Conservation (phyloP, 92 coral and sea anemone genomes). For the Zoanthus solanderi region DNA sequence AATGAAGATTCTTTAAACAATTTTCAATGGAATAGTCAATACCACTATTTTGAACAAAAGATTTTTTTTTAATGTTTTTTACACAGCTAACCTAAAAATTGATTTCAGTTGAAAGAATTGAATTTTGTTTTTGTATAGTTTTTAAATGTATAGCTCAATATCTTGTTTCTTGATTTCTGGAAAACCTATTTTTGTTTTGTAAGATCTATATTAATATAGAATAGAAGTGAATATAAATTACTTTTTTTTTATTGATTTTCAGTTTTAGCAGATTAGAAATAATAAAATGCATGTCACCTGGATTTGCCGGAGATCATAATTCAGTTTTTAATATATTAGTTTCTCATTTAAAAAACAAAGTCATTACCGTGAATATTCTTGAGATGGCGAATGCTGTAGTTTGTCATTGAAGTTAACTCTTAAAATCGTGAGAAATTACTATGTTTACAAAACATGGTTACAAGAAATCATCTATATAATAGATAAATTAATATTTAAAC, state of each 20-base stretch:
- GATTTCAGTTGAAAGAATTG: too few relatives aligned
- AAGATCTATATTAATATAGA: neutral
- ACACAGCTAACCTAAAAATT: too few relatives aligned
- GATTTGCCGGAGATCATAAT: neutral
- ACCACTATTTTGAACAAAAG: too few relatives aligned
- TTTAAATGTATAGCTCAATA: too few relatives aligned
- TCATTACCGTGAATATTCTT: neutral
- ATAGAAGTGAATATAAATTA: too few relatives aligned
- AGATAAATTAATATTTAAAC: conserved; percentile 16
- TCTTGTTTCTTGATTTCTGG: too few relatives aligned
- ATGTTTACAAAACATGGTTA: neutral
- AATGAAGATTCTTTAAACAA: too few relatives aligned
- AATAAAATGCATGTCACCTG: neutral
- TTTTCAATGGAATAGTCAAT: too few relatives aligned
- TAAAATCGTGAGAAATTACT: neutral
- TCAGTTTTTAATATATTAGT: too few relatives aligned
- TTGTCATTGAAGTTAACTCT: neutral
- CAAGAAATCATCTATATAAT: neutral
- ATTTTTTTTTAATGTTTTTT: too few relatives aligned
- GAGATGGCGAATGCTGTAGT: neutral
- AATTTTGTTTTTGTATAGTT: too few relatives aligned
- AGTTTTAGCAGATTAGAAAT: neutral
- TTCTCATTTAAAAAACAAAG: neutral
- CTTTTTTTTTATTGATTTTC: neutral
- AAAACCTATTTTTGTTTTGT: too few relatives aligned